These are phyloP conservation scores for Paratilapia polleni DNA, from an alignment of 2,113 vertebrate species.

Conservation along the genomic window DNA sequence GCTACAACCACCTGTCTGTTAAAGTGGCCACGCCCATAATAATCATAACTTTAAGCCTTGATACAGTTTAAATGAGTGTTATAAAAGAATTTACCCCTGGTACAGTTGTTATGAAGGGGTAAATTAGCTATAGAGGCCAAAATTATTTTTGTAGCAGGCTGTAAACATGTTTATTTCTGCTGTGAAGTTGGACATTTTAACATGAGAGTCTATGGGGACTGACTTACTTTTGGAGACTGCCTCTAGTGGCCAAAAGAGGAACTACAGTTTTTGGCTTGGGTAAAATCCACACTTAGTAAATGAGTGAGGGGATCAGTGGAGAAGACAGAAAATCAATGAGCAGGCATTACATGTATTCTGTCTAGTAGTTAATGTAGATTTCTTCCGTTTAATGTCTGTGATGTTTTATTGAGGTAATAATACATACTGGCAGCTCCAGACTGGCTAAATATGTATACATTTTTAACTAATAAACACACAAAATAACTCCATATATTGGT, in stretches of 20 bases:
- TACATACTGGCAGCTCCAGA: no score
- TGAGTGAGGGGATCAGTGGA: background rate
- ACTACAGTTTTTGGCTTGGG: background rate
- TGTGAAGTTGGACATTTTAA: background rate
- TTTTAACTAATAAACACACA: background rate
- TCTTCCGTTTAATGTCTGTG: no score
- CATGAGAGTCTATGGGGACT: background rate
- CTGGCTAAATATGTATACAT: no score
- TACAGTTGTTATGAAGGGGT: background rate
- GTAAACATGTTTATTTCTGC: background rate
- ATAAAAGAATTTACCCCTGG: background rate
- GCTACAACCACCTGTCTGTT: no score
- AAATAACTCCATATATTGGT: background rate
- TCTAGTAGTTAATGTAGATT: no score
- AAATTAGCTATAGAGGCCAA: accelerated
- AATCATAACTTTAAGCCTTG: no score
- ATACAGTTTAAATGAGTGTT: no score
- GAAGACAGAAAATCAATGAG: no score
- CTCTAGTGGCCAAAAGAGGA: background rate
- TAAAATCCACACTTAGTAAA: background rate
- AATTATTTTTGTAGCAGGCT: background rate
- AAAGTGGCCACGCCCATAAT: no score
- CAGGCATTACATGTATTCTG: no score
- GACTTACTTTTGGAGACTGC: accelerated
- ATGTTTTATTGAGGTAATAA: no score